These are phyloP conservation scores for Drosophila funebris DNA, from an alignment of 1,140 invertebrate genomes.

Conservation along the genomic window DNA sequence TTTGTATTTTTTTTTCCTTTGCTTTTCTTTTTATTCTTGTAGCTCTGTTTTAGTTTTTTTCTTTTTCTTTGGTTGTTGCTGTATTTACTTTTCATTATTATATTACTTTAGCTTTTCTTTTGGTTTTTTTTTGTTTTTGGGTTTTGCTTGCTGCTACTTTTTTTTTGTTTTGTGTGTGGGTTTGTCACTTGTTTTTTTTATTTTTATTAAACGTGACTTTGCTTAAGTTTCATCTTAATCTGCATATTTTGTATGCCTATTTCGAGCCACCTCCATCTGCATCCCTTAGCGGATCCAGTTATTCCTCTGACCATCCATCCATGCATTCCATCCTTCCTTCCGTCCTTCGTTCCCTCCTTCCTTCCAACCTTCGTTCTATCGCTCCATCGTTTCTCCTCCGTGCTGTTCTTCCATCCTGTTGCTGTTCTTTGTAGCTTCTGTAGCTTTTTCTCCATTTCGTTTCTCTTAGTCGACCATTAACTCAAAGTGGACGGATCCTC, in stretches of 20 bases:
- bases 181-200: constrained; percentile 44
- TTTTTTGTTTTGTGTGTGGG: constrained; percentile 53
- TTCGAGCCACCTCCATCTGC: constrained; percentile 1
- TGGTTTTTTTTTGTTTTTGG: constrained; percentile 24
- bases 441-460: constrained; percentile 26
- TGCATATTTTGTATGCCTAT: constrained; percentile 20
- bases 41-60: constrained; percentile 51
- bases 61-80: constrained; percentile 79
- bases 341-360: background rate
- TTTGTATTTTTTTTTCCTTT: constrained; percentile 45
- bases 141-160: constrained; percentile 65
- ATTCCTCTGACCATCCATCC: background rate
- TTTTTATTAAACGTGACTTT: constrained; percentile 43
- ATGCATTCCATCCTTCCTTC: background rate
- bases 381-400: background rate
- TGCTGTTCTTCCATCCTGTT: background rate
- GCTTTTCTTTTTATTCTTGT: constrained; percentile 55
- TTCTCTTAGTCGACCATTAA: constrained; percentile 94
- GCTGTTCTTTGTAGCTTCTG: constrained; percentile 21
- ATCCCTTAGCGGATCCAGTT: constrained; percentile 1
- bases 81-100: constrained; percentile 66
- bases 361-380: background rate
- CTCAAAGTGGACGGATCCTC: constrained; percentile 97
- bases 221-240: constrained; percentile 35
- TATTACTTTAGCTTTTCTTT: constrained; percentile 48